Conservation (phyloP, 2,113 vertebrate genomes). For the Ceyx margarethae region DNA sequence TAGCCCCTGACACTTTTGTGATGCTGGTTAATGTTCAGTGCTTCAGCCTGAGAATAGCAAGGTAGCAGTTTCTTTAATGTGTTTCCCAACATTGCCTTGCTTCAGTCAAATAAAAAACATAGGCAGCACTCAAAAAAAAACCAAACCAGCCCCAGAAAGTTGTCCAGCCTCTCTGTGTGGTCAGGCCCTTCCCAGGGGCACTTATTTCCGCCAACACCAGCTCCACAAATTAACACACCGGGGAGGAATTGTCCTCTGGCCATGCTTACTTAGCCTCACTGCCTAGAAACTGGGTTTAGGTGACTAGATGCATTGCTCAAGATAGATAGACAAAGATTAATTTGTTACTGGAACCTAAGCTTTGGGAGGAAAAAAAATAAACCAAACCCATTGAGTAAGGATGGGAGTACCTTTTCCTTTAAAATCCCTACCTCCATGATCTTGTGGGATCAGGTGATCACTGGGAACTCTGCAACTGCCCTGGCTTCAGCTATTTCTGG, state of each 20-base stretch:
- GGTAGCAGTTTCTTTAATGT: not conserved
- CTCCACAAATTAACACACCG: not conserved
- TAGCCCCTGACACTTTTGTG: not conserved
- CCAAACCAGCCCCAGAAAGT: not conserved
- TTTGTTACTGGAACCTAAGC: not conserved
- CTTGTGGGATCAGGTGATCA: not conserved
- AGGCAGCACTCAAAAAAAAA: not conserved
- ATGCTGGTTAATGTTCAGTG: not conserved
- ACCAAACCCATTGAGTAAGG: not conserved
- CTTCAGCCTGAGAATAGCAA: not conserved
- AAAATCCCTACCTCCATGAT: not conserved
- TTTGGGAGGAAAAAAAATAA: not conserved
- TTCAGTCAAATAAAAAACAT: not conserved
- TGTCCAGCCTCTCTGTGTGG: not conserved
- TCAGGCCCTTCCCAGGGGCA: not conserved
- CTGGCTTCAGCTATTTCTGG: not conserved
- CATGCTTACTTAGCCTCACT: not conserved
- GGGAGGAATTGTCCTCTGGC: conserved; percentile 2
- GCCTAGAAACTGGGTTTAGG: not conserved
- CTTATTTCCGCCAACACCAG: not conserved
- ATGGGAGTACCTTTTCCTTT: not conserved
- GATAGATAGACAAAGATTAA: not conserved
- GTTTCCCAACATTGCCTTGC: not conserved
- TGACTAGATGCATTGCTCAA: not conserved
- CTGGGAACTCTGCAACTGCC: not conserved